Percentiles rank a stretch among this genome's conserved stretches.
Evolutionary conservation across 35 echinoderm and acorn worm genomes (phyloP).

Genomic region (Heliocidaris erythrogramma): DNA sequence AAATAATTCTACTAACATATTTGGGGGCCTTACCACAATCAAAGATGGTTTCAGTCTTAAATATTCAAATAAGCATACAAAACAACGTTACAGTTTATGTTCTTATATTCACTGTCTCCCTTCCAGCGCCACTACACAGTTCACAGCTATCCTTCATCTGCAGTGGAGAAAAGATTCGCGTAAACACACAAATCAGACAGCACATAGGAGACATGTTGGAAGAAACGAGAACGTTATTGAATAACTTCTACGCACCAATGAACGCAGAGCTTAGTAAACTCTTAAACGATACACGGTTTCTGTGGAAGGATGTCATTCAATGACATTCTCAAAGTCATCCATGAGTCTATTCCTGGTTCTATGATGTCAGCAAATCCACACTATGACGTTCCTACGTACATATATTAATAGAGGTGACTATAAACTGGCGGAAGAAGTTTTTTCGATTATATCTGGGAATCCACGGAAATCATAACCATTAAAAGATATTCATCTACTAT

Average conservation of each 20-base stretch:
- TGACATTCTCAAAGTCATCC: no score
- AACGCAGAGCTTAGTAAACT: not conserved
- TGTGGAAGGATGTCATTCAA: not conserved
- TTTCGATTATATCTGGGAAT: no score
- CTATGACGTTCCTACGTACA: no score
- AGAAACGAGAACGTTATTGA: conserved; percentile 29
- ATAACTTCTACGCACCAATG: conserved; percentile 22
- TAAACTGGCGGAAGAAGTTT: no score
- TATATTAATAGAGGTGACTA: no score
- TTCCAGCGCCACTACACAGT: not conserved
- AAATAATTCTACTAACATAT: not conserved
- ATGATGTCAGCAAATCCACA: no score
- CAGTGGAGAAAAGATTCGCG: not conserved
- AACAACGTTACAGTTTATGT: not conserved
- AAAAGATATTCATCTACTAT: no score
- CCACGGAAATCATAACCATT: no score
- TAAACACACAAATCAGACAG: not conserved
- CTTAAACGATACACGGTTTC: not conserved
- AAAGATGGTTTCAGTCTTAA: not conserved
- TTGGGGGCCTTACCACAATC: not conserved
- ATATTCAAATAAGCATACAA: not conserved
- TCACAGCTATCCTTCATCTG: not conserved
- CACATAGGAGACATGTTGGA: not conserved
- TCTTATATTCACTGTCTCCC: not conserved
- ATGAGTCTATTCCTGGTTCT: no score